These are phyloP conservation scores for Callopanchax toddi DNA, from an alignment of 2,113 vertebrate genomes.

Conservation along the genomic window DNA sequence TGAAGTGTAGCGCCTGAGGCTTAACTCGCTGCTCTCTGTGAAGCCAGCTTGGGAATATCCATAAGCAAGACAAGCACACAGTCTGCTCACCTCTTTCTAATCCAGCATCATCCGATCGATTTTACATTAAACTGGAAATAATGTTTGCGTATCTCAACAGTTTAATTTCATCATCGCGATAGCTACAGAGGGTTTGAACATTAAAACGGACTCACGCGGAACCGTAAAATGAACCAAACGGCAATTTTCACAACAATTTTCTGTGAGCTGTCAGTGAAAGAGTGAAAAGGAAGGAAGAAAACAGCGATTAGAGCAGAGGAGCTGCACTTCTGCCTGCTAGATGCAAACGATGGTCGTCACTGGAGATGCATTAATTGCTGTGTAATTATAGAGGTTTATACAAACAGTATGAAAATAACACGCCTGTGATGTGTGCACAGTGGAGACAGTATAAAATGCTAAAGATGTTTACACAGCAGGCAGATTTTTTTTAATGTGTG, in stretches of 20 bases:
- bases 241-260: background rate
- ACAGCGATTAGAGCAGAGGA: background rate
- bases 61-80: slow-evolving; percentile 6
- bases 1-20: slow-evolving; percentile 24
- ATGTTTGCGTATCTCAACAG: slow-evolving; percentile 13
- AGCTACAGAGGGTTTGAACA: background rate
- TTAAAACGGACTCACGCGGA: background rate
- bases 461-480: background rate
- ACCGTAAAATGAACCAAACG: background rate
- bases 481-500: slow-evolving; percentile 8
- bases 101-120: slow-evolving; percentile 1
- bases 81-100: background rate
- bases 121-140: slow-evolving; percentile 1
- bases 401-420: background rate
- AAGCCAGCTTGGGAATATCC: slow-evolving; percentile 21
- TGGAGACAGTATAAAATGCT: background rate
- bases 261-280: background rate
- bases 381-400: slow-evolving; percentile 5
- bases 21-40: slow-evolving; percentile 8
- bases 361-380: slow-evolving; percentile 18
- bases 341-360: slow-evolving; percentile 2
- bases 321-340: background rate
- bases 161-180: background rate
- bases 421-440: background rate
- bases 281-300: background rate